phyloP scores from a whole-genome alignment of 2,113 vertebrate genomes.

The Catharus bicknelli region DNA sequence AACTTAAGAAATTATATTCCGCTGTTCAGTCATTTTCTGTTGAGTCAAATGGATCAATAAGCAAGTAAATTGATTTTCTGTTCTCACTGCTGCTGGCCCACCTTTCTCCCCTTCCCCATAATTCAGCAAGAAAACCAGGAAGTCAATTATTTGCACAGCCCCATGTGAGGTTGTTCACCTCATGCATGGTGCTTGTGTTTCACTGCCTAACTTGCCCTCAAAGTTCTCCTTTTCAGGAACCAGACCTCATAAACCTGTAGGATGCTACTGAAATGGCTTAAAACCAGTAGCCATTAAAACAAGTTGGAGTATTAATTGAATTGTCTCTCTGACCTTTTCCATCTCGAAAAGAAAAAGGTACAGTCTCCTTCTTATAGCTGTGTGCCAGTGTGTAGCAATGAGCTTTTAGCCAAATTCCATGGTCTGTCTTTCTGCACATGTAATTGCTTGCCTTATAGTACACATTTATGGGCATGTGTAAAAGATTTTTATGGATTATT shows the following conservation, averaged over 20 bases:
- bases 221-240: slow-evolving; percentile 61
- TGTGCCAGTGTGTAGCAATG: not conserved
- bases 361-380: not conserved
- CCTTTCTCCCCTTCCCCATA: rapidly evolving
- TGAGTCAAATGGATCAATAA: not conserved
- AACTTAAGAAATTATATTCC: not conserved
- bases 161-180: not conserved
- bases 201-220: slow-evolving; percentile 52
- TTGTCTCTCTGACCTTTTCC: slow-evolving; percentile 56
- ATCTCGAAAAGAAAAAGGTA: slow-evolving; percentile 53
- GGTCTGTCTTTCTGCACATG: rapidly evolving
- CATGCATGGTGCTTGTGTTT: slow-evolving; percentile 34
- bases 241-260: slow-evolving; percentile 61
- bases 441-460: not conserved
- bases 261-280: slow-evolving; percentile 60
- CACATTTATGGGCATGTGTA: rapidly evolving
- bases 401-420: not conserved
- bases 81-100: not conserved
- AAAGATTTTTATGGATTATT: not conserved
- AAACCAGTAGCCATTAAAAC: slow-evolving; percentile 65
- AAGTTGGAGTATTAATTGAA: slow-evolving; percentile 65
- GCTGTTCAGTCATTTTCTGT: not conserved
- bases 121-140: not conserved
- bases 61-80: not conserved
- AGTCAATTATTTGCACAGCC: not conserved